Base-by-base conservation (phyloP, 2,888 invertebrate genomes). In the Diplolepis rosae region DNA sequence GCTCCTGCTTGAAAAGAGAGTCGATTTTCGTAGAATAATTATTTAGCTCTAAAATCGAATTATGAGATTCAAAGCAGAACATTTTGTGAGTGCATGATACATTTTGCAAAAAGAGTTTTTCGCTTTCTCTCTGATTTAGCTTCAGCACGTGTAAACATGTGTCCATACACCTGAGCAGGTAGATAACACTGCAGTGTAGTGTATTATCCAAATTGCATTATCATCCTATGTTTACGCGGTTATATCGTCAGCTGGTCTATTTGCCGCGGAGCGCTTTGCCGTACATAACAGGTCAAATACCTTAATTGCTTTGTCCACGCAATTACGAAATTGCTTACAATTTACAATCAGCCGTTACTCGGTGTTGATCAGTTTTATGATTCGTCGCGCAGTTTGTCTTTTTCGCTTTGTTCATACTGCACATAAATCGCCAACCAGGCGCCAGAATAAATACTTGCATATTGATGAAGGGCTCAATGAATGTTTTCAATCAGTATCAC, bases 261-360 rank as follows among this genome's bases (percentile, higher is more conserved):
- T 83, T 81, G 79, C 79, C 78, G 74, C 75, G 75, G 72, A 61
- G 35, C 56, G 56, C 35, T 61, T 61, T 61, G 24, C 77, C 78
- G 77, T 78, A 78, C 79, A 80, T 77, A 82, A 78, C 80, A 82
- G 80, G 83, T 84, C 83, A 82, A 85, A 83, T 84, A 84, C 81
- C 82, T 82, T 84, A 85, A 85, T 86, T 85, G 84, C 84, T 85
- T 85, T 84, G 84, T 84, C 83, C 82, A 83, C 81, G 84, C 84
- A 85, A 85, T 85, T 85, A 85, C 84, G 82, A 84, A 85, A 85
- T 85, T 86, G 86, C 85, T 86, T 84, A 84, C 84, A 84, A 85
- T 86, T 85, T 83, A 83, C 86, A 85, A 85, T 85, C 83, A 84
- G 78, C 70, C 75, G 50, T 35, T 61, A 61, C 56, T 61, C 39